Evolutionary conservation across 2,797 vertebrate species (phyloP).

Genomic region (Podarcis lilfordi): DNA sequence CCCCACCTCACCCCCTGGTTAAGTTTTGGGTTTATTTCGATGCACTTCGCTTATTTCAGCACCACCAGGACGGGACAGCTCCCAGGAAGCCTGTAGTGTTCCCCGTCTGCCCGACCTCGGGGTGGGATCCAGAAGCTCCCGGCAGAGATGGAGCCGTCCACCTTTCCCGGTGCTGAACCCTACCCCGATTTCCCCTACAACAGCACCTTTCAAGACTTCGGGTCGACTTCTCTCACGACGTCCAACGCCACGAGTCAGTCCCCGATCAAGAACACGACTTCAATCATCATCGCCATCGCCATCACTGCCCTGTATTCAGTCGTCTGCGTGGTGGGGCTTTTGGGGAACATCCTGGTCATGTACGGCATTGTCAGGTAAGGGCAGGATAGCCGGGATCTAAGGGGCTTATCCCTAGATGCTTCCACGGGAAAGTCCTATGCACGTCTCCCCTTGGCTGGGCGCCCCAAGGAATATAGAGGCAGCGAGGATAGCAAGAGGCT

Average conservation of each 20-base stretch:
- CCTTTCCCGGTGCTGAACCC: constrained; percentile 68
- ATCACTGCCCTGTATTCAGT: constrained; percentile 94
- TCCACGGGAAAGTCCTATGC: not conserved
- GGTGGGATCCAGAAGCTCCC: not conserved
- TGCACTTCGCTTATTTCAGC: not conserved
- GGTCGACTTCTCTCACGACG: constrained; percentile 68
- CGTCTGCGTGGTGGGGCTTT: constrained; percentile 92
- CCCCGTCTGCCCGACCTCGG: not conserved
- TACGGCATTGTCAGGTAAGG: constrained; percentile 95
- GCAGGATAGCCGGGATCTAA: not conserved
- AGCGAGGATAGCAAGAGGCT: not conserved
- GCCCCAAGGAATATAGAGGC: not conserved
- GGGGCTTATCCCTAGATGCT: not conserved
- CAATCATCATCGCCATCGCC: constrained; percentile 85
- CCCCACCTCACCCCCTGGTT: no score
- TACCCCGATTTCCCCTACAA: constrained; percentile 75
- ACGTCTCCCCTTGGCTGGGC: not conserved
- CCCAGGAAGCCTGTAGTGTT: not conserved
- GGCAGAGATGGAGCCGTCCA: constrained; percentile 78
- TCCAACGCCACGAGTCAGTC: constrained; percentile 66
- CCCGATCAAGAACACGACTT: constrained; percentile 73
- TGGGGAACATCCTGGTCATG: constrained; percentile 95
- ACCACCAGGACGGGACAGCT: not conserved
- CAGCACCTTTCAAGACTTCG: constrained; percentile 63
- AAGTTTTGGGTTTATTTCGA: not conserved